phyloP scores from a whole-genome alignment of 1,140 invertebrate genomes.

The Onthophagus taurus region DNA sequence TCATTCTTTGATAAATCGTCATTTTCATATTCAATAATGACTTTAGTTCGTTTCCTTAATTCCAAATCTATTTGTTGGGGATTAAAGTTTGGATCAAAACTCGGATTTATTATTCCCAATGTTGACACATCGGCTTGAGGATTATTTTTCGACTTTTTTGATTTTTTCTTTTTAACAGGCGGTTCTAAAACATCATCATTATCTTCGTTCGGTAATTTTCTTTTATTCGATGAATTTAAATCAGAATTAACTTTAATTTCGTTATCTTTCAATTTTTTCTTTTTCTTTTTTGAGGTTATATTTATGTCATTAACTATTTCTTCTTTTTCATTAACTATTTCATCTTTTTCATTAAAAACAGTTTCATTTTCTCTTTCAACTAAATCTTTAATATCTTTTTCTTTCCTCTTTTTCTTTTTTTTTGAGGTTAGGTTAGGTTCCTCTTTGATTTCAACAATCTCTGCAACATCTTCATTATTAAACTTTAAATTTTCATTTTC shows the following conservation, averaged over 20 bases:
- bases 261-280: slow-evolving; percentile 14
- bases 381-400: slow-evolving; percentile 9
- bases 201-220: not conserved
- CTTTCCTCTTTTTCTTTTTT: slow-evolving; percentile 4
- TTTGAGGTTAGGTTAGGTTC: not conserved
- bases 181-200: too few species aligned
- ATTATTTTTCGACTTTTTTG: too few species aligned
- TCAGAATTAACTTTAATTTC: not conserved
- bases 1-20: not conserved
- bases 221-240: not conserved
- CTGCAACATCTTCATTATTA: slow-evolving; percentile 6
- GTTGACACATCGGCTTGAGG: too few species aligned
- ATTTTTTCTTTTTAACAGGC: too few species aligned
- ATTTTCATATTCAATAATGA: slow-evolving; percentile 2
- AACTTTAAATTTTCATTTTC: slow-evolving; percentile 11
- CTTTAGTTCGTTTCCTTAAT: too few species aligned
- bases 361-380: not conserved
- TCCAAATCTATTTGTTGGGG: too few species aligned
- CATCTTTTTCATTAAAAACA: not conserved
- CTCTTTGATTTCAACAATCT: too few species aligned
- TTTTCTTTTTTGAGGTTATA: slow-evolving; percentile 4
- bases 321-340: slow-evolving; percentile 6
- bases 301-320: not conserved
- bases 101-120: too few species aligned
- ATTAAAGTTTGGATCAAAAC: too few species aligned